Conservation (phyloP, 1,140 invertebrate genomes). For the Pentalonia nigronervosa region DNA sequence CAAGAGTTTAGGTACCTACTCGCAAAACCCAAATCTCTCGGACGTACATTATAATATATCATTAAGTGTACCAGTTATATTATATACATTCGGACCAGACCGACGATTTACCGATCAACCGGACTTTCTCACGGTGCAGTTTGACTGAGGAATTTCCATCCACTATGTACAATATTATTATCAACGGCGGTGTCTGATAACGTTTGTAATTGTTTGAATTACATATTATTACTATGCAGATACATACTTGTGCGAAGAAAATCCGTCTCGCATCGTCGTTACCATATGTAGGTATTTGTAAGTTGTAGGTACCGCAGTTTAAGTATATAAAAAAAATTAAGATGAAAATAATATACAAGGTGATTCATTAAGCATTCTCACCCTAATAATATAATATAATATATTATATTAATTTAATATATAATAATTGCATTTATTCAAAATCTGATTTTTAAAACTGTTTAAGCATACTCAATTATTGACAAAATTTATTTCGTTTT, state of each 20-base stretch:
- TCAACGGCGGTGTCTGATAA: not conserved
- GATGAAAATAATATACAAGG: too few species aligned
- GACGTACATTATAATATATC: constrained; percentile 6
- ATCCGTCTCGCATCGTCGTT: not conserved
- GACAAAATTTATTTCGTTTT: too few species aligned
- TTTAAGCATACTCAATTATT: too few species aligned
- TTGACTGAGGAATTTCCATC: not conserved
- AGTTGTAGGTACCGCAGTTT: not conserved
- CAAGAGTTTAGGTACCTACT: not conserved
- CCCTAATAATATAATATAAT: too few species aligned
- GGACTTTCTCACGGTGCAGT: constrained; percentile 42
- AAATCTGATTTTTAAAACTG: too few species aligned
- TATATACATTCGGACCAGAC: not conserved
- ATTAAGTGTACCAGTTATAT: not conserved
- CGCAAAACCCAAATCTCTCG: constrained; percentile 12
- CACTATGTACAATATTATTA: too few species aligned
- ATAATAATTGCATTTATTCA: too few species aligned
- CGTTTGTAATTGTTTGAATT: not conserved
- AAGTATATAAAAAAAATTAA: too few species aligned
- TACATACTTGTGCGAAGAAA: not conserved
- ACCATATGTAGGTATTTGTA: not conserved
- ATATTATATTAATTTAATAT: too few species aligned
- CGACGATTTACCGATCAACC: not conserved
- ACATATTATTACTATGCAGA: not conserved
- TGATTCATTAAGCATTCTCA: too few species aligned